Base-by-base conservation (phyloP, 2,888 invertebrate species). In the Mayetiola destructor region DNA sequence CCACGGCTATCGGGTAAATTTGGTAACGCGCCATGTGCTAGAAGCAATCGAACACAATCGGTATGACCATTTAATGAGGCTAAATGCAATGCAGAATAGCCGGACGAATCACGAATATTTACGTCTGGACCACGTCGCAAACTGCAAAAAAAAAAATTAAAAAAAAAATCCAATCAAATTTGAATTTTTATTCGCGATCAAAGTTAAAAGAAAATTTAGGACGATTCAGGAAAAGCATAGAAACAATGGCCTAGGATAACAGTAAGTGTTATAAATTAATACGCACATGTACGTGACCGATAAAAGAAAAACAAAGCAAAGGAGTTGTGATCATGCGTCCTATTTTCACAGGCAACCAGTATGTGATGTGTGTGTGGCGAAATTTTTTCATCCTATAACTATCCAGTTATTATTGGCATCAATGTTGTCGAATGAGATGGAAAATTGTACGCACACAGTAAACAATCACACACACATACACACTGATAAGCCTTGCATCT, bases 61-160 rank as follows among this genome's bases (percentile, higher is more conserved):
- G 79, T 84, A 74, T 94, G 93, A 9, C 93, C 91, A 72, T 93
- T 90, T 60, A 95, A 79, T 61, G 93, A 85, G 57, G 95, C 93
- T 73, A 93, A 91, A 71, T 96, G 95, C 55, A 96, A 80, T 29
- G 92, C 87, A 37, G 94, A 90, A 72, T 92, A 93, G 42, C 94
- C 95, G 69, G 88, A 89, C 65, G 84, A 84, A 70, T 95, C 95
- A 75, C 90, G 89, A 56, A 90, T 88, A 73, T 94, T 95, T 58
- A 91, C 88, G 63, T 92, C 92, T 56, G 91, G 88, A 59, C 89
- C 87, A 68, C 91, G 80, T 60, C 92, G 79, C 69, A 92, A 78
- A 74, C 92, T 92, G n/a, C n/a, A n/a, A n/a, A n/a, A n/a, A n/a
- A 75, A n/a, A 75, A 53, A 29, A 27, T 29, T n/a, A 29, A 52